Evolutionary conservation across 2,113 vertebrate species (phyloP), one percentile per base, ranked within the genome.

Genomic region (Chloropsis cyanopogon): DNA sequence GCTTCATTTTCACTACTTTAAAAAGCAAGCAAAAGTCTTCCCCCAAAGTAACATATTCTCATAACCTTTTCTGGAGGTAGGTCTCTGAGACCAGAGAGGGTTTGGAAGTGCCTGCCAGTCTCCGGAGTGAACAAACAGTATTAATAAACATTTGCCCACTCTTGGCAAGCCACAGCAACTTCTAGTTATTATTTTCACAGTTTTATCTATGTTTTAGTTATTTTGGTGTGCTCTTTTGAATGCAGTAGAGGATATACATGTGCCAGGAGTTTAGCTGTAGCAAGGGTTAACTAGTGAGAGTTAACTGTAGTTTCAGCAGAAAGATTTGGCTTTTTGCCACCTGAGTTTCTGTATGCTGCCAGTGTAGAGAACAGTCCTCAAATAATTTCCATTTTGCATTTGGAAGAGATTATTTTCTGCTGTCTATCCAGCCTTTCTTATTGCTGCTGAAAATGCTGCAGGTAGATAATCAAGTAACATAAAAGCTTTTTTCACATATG

Each of bases 1-100:
- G 53, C 91, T 97, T 94, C 46, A 69, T 93, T 97, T 97, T 96
- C 94, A 79, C 57, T 93, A 18, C 76, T 95, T 94, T 64, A 94
- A 95, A 96, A 97, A 86, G 71, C 29, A 49, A 91, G 82, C 60
- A 93, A 22, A 86, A 83, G 4, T 83, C 26, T 92, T 26, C 29
- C 37, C 41, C 20, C 39, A 29, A 54, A 65, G 50, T 57, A 83
- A 42, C 6, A 4, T 77, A 42, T 49, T 80, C 60, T 90, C 47
- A 31, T 72, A 52, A 77, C 64, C 71, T 95, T 94, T 92, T 24
- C 31, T 73, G 68, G 28, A 80, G 50, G 52, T 76, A 85, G 26
- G 76, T 92, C 59, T 95, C 60, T 94, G 42, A 88, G 70, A 94
- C 77, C 29, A 47, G 65, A 79, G 50, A 46, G 86, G 50, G 44